Evolutionary conservation across 2,797 vertebrate species (phyloP), one percentile per base, ranked within the genome.

Genomic region (Zalophus californianus): DNA sequence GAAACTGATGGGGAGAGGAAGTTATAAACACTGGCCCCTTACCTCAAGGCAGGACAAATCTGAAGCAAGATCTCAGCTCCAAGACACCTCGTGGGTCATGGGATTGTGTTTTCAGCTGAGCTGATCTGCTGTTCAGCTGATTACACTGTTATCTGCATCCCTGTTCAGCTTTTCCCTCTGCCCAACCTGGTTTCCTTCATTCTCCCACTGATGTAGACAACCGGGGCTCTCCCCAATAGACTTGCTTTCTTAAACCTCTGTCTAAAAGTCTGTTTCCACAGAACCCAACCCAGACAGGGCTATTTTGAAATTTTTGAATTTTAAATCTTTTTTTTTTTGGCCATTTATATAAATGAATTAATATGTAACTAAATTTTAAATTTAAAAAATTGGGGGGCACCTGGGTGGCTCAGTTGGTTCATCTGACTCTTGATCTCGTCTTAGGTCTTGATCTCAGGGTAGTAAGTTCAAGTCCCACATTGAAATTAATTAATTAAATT

Each of bases 271-370:
- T 75, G 25, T 48, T 44, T 75, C 25, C 38, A 15, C 3, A 10
- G 62, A 94, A 70, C 8, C 29, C 23, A 66, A 44, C 12, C 20
- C 35, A 80, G 27, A 66, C 13, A n/a, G 75, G 52, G 23, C 29
- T 62, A 29, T 88, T 89, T 52, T 73, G 56, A 94, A 83, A 21
- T 13, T 66, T 82, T 82, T 91, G 27, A 91, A 83, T 78, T 86
- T 73, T 87, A 7, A 91, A 68, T 52, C 11, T 29, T 56, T 88
- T 82, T 5, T 64, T 23, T 50, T 32, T 78, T 56, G 27, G 0
- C 6, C 41, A 75, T 68, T 86, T 54, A 56, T 75, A n/a, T 64
- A 85, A 80, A 88, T 73, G 4, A 77, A 78, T 56, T 27, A 41
- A 54, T 78, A 48, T 50, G 35, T 48, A 54, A 38, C 18, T 79